phyloP scores from a whole-genome alignment of 2,888 invertebrate genomes.

The Eretmocerus hayati region DNA sequence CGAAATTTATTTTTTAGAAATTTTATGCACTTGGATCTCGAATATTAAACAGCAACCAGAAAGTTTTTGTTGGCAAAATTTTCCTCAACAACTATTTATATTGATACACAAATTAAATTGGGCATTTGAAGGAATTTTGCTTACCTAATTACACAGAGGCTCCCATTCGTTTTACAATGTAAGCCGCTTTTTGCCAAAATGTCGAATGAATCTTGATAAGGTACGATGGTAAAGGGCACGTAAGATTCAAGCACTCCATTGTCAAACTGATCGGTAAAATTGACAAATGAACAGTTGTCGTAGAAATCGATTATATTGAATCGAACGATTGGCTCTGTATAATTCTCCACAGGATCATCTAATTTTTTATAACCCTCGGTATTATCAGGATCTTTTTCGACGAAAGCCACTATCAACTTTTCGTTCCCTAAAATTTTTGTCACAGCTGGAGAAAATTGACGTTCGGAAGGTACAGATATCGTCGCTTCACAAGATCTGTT shows the following conservation, averaged over 20 bases:
- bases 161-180: conserved; percentile 1
- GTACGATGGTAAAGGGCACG: background rate
- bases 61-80: background rate
- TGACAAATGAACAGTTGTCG: background rate
- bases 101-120: too few species aligned
- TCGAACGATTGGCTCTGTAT: too few species aligned
- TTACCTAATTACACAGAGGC: conserved; percentile 11
- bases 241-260: background rate
- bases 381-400: background rate
- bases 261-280: background rate
- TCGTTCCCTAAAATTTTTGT: conserved; percentile 1
- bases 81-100: background rate
- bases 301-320: background rate
- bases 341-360: too few species aligned
- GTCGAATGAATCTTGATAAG: conserved; percentile 6
- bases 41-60: background rate
- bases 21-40: too few species aligned
- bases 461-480: background rate
- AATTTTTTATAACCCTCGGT: background rate
- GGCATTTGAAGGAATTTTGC: too few species aligned
- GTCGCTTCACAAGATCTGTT: background rate
- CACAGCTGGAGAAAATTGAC: background rate
- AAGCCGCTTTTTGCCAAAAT: conserved; percentile 1
- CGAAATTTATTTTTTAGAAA: too few species aligned
- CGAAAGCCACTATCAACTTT: conserved; percentile 2